These are phyloP conservation scores for Drosophila kuntzei DNA, from an alignment of 2,888 invertebrate genomes.

Conservation along the genomic window DNA sequence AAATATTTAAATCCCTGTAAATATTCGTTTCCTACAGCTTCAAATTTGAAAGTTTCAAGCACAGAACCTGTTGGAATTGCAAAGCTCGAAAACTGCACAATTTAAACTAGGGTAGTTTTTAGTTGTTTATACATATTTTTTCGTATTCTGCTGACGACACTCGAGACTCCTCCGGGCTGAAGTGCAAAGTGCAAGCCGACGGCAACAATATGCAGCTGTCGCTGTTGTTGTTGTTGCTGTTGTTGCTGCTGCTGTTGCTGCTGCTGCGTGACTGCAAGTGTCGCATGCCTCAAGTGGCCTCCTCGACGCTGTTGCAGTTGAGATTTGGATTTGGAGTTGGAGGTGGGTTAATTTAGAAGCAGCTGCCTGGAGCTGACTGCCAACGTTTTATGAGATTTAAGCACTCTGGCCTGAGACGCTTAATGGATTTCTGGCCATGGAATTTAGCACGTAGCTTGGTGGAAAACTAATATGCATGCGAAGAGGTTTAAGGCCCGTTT, in stretches of 20 bases:
- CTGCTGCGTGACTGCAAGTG: conserved; percentile 52
- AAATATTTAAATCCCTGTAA: too few species aligned
- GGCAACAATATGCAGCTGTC: conserved; percentile 59
- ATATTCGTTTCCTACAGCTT: too few species aligned
- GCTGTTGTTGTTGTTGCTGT: conserved; percentile 20
- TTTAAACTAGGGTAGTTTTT: conserved; percentile 35
- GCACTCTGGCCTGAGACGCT: conserved; percentile 64
- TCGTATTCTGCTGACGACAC: conserved; percentile 56
- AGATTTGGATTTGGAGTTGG: conserved; percentile 25
- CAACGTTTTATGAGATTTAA: conserved; percentile 74
- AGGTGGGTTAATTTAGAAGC: conserved; percentile 73
- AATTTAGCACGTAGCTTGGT: conserved; percentile 75
- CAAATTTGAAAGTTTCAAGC: too few species aligned
- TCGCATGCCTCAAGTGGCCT: conserved; percentile 61
- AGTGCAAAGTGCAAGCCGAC: conserved; percentile 73
- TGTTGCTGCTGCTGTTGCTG: conserved; percentile 11
- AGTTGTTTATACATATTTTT: conserved; percentile 22
- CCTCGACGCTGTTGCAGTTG: conserved; percentile 46
- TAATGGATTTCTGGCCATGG: conserved; percentile 75
- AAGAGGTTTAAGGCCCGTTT: conserved; percentile 11
- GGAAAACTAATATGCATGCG: conserved; percentile 73
- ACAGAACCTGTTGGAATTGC: too few species aligned
- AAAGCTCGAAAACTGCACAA: too few species aligned
- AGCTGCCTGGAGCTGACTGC: conserved; percentile 53
- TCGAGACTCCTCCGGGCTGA: conserved; percentile 65